These are phyloP conservation scores for Lasioglossum morio DNA, from an alignment of 2,888 invertebrate species.

Conservation along the genomic window DNA sequence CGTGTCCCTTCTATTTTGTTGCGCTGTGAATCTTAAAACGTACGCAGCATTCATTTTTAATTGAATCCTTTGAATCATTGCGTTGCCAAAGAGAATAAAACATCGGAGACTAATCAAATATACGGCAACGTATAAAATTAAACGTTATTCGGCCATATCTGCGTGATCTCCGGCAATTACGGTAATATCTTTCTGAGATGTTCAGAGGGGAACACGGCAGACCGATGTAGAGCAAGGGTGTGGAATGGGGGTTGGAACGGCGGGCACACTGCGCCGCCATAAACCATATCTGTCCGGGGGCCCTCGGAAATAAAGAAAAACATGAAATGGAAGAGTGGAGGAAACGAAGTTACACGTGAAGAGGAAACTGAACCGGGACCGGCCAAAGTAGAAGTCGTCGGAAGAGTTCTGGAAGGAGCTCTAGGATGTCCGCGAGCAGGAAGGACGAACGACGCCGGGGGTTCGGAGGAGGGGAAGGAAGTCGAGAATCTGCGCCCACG, in stretches of 20 bases:
- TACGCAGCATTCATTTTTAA: background rate
- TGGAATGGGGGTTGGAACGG: background rate
- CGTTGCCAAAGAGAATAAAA: background rate
- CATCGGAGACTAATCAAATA: background rate
- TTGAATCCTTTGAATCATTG: background rate
- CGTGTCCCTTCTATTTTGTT: background rate
- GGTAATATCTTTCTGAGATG: background rate
- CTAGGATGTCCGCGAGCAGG: background rate
- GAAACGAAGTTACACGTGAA: slow-evolving; percentile 53
- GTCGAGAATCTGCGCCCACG: slow-evolving; percentile 56
- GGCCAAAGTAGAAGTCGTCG: slow-evolving; percentile 13
- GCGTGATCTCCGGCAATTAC: background rate
- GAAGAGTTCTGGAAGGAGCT: slow-evolving; percentile 37
- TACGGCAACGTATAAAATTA: background rate
- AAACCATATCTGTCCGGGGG: background rate
- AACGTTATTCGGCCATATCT: background rate
- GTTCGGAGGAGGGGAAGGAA: slow-evolving; percentile 39
- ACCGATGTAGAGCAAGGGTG: background rate
- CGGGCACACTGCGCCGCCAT: background rate
- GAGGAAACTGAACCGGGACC: background rate
- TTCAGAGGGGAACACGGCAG: background rate
- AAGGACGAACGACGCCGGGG: background rate
- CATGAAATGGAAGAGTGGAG: slow-evolving; percentile 16
- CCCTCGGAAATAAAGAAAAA: background rate
- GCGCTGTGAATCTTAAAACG: background rate